These are phyloP conservation scores for Phylloscopus trochiloides DNA, from an alignment of 2,113 vertebrate genomes.

Conservation along the genomic window DNA sequence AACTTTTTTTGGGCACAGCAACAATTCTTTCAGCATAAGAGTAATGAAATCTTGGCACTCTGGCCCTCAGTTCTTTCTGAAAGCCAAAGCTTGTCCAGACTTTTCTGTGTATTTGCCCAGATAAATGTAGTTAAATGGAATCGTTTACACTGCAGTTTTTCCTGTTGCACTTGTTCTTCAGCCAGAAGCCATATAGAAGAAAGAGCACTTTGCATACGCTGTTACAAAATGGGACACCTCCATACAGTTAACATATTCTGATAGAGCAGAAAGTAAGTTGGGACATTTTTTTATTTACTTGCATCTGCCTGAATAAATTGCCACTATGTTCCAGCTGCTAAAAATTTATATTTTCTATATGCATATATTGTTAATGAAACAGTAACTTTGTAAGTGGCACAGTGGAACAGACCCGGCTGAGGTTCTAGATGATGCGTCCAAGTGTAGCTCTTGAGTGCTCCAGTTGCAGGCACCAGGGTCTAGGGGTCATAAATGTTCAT, in stretches of 20 bases:
- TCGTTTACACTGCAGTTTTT: slow-evolving; percentile 34
- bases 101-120: background rate
- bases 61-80: background rate
- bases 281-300: background rate
- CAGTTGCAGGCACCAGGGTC: background rate
- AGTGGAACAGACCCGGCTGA: background rate
- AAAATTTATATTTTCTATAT: background rate
- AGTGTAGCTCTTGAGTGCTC: background rate
- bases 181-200: background rate
- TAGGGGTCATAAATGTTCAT: background rate
- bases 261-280: background rate
- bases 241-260: background rate
- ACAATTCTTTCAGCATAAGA: background rate
- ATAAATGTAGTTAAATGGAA: background rate
- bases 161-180: slow-evolving; percentile 32
- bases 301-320: background rate
- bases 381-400: background rate
- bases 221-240: background rate
- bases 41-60: background rate
- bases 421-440: background rate
- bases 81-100: slow-evolving; percentile 4
- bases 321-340: background rate
- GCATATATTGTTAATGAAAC: background rate
- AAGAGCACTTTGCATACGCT: background rate
- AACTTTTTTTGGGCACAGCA: background rate